Evolutionary conservation across 1,140 invertebrate genomes (phyloP), one percentile per base, ranked within the genome.

Genomic region (Tetramorium simillimum): DNA sequence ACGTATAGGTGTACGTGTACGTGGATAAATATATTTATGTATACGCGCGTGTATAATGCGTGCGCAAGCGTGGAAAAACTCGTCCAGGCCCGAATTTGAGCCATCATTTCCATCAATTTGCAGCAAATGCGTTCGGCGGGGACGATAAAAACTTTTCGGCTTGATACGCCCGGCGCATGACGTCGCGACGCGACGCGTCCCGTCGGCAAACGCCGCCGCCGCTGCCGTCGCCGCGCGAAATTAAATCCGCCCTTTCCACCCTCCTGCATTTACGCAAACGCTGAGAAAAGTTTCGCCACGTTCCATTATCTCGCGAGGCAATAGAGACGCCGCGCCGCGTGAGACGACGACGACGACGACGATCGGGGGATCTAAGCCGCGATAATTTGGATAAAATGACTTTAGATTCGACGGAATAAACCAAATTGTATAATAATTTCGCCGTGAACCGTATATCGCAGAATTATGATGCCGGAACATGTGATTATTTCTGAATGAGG

Each of bases 101-200:
- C 89, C 84, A 86, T 90, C 89, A 90, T 90, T 90, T 90, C 88
- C 89, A 90, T 90, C 89, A 90, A 90, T 90, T 90, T 90, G 85
- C 72, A 73, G 89, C 81, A 89, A 84, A 89, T 86, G 76, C 78
- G 67, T 70, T 58, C 75, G 87, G 33, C 86, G 80, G 40, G 40
- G 58, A 43, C 89, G 70, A 89, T 89, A 78, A 89, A 90, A 89
- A 90, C 85, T 87, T 87, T 90, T 78, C 72, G 84, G 70, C 86
- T 89, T 89, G 85, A 90, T 80, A 76, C 70, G 53, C 62, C 51
- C 43, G 69, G 37, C 72, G 56, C 37, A 49, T 80, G 62, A 81
- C 72, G 72, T 72, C 82, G 73, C 82, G 72, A 43, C 69, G 69
- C 51, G 46, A n/a, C 49, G 67, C 80, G 58, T 37, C 76, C 78